Evolutionary conservation across 2,797 vertebrate species (phyloP).

Genomic region (Microhierax caerulescens): DNA sequence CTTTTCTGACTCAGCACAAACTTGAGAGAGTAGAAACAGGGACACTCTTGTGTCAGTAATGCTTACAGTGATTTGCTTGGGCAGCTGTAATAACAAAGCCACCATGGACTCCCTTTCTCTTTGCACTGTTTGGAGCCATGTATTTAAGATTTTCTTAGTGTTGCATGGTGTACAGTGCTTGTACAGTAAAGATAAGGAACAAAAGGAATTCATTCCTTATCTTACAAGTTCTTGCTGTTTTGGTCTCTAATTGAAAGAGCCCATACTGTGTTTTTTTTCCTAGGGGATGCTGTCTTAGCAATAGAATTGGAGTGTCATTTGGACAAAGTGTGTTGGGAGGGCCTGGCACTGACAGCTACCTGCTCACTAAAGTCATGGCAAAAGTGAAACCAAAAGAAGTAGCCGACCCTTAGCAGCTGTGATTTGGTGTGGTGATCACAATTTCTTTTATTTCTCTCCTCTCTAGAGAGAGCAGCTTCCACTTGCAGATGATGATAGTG

Average conservation of each 20-base stretch:
- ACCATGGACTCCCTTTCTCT: not conserved
- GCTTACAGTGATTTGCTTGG: not conserved
- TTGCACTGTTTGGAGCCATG: rapidly evolving
- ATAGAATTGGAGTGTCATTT: not conserved
- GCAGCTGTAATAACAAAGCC: not conserved
- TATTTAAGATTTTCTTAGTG: not conserved
- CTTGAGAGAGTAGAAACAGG: not conserved
- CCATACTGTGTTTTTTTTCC: not conserved
- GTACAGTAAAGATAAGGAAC: not conserved
- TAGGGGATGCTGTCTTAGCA: not conserved
- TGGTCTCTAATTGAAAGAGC: not conserved
- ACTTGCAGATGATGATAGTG: slow-evolving; percentile 80
- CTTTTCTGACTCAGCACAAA: not conserved
- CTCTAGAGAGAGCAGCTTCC: slow-evolving; percentile 84
- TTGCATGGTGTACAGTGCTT: not conserved
- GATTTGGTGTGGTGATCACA: not conserved
- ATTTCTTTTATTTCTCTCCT: not conserved
- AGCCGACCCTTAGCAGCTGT: not conserved
- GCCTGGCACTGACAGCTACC: not conserved
- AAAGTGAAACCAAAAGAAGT: not conserved
- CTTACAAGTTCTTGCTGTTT: not conserved
- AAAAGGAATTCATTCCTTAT: not conserved
- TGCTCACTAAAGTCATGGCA: not conserved
- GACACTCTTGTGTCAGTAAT: not conserved
- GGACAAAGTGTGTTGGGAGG: not conserved